Evolutionary conservation across 1,140 invertebrate genomes (phyloP), one percentile per base, ranked within the genome.

Genomic region (Cepaea nemoralis): DNA sequence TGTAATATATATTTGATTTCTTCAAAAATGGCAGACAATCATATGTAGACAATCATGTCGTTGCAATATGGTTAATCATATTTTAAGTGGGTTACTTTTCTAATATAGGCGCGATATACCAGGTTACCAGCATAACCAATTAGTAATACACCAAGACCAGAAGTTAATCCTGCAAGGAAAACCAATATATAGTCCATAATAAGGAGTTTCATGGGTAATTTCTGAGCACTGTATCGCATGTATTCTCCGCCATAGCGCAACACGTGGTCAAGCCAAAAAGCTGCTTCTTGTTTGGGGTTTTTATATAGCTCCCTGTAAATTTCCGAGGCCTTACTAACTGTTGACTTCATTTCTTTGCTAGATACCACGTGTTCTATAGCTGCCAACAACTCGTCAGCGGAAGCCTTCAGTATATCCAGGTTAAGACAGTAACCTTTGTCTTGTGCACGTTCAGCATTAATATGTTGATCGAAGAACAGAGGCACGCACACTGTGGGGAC

Each of bases 401-500:
- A 74, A 74, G 39, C 69, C 83, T 77, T 74, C 76, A 67, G 37
- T 22, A 80, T 33, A 22, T 70, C 82, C 35, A 80, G 80, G n/a
- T 55, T 82, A 75, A 71, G 76, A n/a, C n/a, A n/a, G n/a, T n/a
- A n/a, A n/a, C n/a, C n/a, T n/a, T n/a, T n/a, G 76, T 59, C 67
- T 48, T 55, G 42, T 39, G 83, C 69, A n/a, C 80, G 45, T 35
- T 82, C 69, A 2, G 80, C 83, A 70, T 84, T 84, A 42, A 69
- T 77, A 22, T 42, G 71, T 67, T 85, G 84, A 73, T 85, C 83
- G 39, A 45, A 81, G 50, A 85, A 84, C 78, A 96, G 89, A 12
- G 95, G 95, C 85, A 96, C 94, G 16, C 94, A 93, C 5, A 97
- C 79, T 45, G 87, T 77, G 0, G 87, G 87, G 27, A 88, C 84